A percentile compares a stretch with the other conserved stretches of the same genome.
Conservation (phyloP, 2,113 vertebrate genomes). For the Pteropus alecto region DNA sequence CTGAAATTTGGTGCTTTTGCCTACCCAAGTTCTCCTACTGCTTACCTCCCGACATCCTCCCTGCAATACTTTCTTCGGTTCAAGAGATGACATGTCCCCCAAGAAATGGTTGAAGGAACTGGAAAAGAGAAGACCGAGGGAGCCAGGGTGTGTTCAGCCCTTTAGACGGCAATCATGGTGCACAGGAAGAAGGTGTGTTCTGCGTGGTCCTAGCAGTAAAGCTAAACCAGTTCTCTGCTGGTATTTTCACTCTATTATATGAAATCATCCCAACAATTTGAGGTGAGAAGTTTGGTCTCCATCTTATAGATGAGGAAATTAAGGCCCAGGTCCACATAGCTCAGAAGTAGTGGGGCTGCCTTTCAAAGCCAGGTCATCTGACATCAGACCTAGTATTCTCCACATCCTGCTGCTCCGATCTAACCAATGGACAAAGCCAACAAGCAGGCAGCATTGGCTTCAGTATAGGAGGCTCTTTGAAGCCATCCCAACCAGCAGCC, state of each 20-base stretch:
- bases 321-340: not conserved
- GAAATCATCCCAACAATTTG: not conserved
- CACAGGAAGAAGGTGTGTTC: not conserved
- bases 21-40: not conserved
- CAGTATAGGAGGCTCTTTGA: not conserved
- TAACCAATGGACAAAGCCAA: not conserved
- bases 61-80: not conserved
- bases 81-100: not conserved
- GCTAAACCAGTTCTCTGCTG: not conserved
- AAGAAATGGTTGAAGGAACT: not conserved
- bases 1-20: constrained; percentile 15
- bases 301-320: not conserved
- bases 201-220: not conserved
- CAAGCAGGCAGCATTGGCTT: not conserved
- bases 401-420: not conserved
- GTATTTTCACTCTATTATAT: not conserved
- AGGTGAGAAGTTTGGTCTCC: not conserved
- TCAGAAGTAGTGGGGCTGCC: not conserved
- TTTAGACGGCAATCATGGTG: not conserved
- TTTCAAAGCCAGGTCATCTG: not conserved
- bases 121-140: not conserved
- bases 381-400: not conserved
- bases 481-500: not conserved
- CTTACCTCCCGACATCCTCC: not conserved
- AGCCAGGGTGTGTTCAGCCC: not conserved